A percentile compares a stretch with the other conserved stretches of the same genome.
Evolutionary conservation across 1,140 invertebrate species (phyloP).

Genomic region (Psilanteris sp.): DNA sequence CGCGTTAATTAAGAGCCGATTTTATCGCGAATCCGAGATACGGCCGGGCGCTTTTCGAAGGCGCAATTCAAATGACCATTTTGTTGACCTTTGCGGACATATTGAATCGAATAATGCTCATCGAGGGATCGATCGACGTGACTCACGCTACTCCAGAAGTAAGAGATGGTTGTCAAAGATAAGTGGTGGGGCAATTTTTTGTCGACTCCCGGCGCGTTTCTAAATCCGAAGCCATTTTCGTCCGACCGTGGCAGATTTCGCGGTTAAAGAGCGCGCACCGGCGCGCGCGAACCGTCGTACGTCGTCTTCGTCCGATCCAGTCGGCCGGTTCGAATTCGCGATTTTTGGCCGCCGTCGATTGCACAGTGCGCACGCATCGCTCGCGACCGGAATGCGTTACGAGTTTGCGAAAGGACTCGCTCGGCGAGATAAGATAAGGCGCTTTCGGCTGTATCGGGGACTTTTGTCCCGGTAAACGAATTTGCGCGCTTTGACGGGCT

Average conservation of each 20-base stretch:
- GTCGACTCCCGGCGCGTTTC: background rate
- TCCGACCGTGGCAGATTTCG: slow-evolving; percentile 1
- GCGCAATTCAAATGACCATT: no score
- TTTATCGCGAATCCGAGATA: no score
- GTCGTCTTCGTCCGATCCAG: no score
- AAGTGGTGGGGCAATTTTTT: slow-evolving; percentile 13
- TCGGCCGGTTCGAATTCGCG: no score
- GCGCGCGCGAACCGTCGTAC: background rate
- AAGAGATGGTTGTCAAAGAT: slow-evolving; percentile 37
- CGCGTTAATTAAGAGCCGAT: no score
- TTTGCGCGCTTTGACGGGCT: background rate
- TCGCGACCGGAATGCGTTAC: no score
- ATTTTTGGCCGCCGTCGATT: no score
- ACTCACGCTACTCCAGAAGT: slow-evolving; percentile 17
- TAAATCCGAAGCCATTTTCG: slow-evolving; percentile 37
- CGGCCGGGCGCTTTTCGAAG: no score
- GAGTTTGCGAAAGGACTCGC: slow-evolving; percentile 36
- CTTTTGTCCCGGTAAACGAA: slow-evolving; percentile 12
- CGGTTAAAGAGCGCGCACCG: background rate
- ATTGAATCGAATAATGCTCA: slow-evolving; percentile 12
- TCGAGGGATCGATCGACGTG: slow-evolving; percentile 34
- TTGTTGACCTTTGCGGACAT: slow-evolving; percentile 8
- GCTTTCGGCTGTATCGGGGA: background rate
- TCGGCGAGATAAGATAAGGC: slow-evolving; percentile 34
- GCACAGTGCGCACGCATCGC: no score